Conservation (phyloP, 2,888 invertebrate genomes). For the Drosophila mimetica region DNA sequence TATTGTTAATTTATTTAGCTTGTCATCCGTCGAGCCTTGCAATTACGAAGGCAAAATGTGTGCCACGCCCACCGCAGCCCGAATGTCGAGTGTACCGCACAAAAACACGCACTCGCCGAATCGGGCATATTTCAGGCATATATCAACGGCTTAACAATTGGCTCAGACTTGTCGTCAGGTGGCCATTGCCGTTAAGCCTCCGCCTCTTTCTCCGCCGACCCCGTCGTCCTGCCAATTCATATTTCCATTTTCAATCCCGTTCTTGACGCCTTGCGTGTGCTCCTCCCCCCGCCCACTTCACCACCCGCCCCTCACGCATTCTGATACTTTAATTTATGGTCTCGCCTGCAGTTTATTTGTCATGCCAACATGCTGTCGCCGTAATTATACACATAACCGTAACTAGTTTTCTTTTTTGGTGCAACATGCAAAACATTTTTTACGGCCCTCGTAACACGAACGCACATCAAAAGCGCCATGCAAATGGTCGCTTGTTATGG, state of each 20-base stretch:
- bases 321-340: constrained; percentile 80
- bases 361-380: constrained; percentile 61
- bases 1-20: constrained; percentile 44
- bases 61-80: constrained; percentile 52
- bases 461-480: constrained; percentile 45
- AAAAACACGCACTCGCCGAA: constrained; percentile 11
- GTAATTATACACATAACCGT: constrained; percentile 64
- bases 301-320: constrained; percentile 57
- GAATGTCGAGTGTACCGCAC: constrained; percentile 16
- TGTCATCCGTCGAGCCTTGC: constrained; percentile 51
- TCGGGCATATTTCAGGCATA: constrained; percentile 48
- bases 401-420: constrained; percentile 57
- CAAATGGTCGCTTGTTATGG: constrained; percentile 52
- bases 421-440: constrained; percentile 57
- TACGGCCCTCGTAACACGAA: constrained; percentile 35
- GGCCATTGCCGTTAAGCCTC: constrained; percentile 58
- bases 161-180: constrained; percentile 73
- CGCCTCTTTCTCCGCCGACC: not conserved
- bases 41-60: constrained; percentile 56
- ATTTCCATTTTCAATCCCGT: constrained; percentile 16
- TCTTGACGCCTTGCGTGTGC: constrained; percentile 5
- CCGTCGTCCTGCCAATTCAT: not conserved
- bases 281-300: not conserved
- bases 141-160: constrained; percentile 78
- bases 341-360: constrained; percentile 65